Evolutionary conservation across 2,797 vertebrate species (phyloP).

Genomic region (Characodon lateralis): DNA sequence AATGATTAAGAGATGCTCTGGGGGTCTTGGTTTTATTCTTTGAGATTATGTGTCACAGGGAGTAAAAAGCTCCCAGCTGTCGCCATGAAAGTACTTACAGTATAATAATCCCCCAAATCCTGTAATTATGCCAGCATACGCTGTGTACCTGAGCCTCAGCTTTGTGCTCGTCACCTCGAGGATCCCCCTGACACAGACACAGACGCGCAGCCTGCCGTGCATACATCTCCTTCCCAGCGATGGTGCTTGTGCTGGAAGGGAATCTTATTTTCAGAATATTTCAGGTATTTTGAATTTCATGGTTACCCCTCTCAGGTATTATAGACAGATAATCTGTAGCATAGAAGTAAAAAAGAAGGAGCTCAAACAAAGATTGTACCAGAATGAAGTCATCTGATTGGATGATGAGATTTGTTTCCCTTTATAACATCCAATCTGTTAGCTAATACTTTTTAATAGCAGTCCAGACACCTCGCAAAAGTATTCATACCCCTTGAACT

Average conservation of each 20-base stretch:
- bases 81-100: conserved; percentile 83
- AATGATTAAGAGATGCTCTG: conserved; percentile 81
- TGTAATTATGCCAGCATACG: conserved; percentile 85
- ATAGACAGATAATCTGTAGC: conserved; percentile 73
- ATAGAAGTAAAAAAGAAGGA: conserved; percentile 57
- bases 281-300: conserved; percentile 75
- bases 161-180: conserved; percentile 82
- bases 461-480: background rate
- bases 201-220: conserved; percentile 66
- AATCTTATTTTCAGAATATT: conserved; percentile 78
- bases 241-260: conserved; percentile 74
- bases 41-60: conserved; percentile 83
- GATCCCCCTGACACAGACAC: conserved; percentile 74
- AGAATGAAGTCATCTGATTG: conserved; percentile 51
- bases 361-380: conserved; percentile 58
- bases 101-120: conserved; percentile 85
- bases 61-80: conserved; percentile 83
- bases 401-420: conserved; percentile 33
- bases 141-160: conserved; percentile 81
- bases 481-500: background rate
- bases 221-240: conserved; percentile 68
- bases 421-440: conserved; percentile 28
- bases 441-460: conserved; percentile 16
- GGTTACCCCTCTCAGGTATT: conserved; percentile 66
- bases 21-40: conserved; percentile 81